Evolutionary conservation across 2,888 invertebrate genomes (phyloP), one percentile per base, ranked within the genome.

Genomic region (Gastracanthus pulcherrimus): DNA sequence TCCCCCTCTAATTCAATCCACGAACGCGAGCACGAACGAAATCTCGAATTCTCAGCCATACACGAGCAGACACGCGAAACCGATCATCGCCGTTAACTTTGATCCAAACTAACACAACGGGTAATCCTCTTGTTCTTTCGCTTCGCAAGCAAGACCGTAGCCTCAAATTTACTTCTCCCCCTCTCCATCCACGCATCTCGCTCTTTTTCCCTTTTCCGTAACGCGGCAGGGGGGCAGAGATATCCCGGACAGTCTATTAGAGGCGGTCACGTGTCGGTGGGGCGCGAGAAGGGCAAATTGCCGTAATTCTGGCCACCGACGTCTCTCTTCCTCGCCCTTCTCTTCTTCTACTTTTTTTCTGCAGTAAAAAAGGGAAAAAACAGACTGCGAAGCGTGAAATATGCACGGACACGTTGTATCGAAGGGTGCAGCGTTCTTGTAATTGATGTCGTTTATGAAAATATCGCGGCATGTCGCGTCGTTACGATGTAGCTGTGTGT

Each of bases 261-360:
- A 76, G 36, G 45, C 62, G 72, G 80, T 45, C 81, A 81, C 81
- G 81, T 81, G 81, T 70, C 70, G 38, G n/a, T n/a, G n/a, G 31
- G 60, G 75, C 48, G 60, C 67, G 70, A 51, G 70, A n/a, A n/a
- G n/a, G 23, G 55, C 72, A 76, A 77, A 81, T 81, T 81, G 72
- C 72, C 77, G 34, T 81, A 81, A 81, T 81, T 77, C 64, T 77
- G 60, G 69, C 67, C 71, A 62, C 76, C 36, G 34, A 72, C 71
- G 55, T 36, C 41, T 19, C 75, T 67, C 48, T 66, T 38, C 71
- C n/a, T 45, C 11, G 62, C 67, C 23, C 31, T 58, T 51, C 48
- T 58, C 45, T 58, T 31, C 13, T 34, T 26, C 67, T 19, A 66
- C 29, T 62, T 62, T 62, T 79, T 76, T 60, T 58, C 58, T 60